Percentiles rank a stretch among this genome's conserved stretches.
These are phyloP conservation scores for Onychostoma macrolepis DNA, from an alignment of 2,113 vertebrate genomes.

Conservation along the genomic window DNA sequence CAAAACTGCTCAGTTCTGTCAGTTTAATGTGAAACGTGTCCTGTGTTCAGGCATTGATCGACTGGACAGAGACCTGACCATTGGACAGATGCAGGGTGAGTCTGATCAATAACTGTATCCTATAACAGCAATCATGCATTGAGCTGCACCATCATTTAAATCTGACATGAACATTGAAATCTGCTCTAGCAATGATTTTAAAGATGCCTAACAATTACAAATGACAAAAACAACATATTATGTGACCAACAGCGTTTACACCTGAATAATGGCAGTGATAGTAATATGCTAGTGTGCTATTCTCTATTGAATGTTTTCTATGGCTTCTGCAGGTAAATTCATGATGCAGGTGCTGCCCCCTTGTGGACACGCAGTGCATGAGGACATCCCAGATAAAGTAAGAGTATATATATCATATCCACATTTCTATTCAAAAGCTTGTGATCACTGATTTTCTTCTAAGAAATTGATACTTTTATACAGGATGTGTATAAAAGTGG, in stretches of 20 bases:
- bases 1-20: background rate
- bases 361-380: conserved; percentile 70
- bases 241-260: background rate
- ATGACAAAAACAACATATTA: background rate
- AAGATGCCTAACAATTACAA: background rate
- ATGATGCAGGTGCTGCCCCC: conserved; percentile 76
- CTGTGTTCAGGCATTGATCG: conserved; percentile 69
- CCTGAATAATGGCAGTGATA: background rate
- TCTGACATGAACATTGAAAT: background rate
- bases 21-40: background rate
- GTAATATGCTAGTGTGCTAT: background rate
- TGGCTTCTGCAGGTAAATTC: conserved; percentile 65
- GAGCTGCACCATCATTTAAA: background rate
- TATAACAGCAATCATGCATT: too few species aligned
- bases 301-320: background rate
- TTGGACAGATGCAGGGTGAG: conserved; percentile 76
- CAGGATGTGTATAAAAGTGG: background rate
- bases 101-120: background rate
- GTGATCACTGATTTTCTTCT: background rate
- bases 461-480: background rate
- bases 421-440: background rate
- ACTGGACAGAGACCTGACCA: conserved; percentile 74
- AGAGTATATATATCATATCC: background rate
- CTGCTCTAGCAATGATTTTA: background rate
- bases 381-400: conserved; percentile 70